Conservation (phyloP, 2,797 vertebrate species). For the Apodemus agrarius region DNA sequence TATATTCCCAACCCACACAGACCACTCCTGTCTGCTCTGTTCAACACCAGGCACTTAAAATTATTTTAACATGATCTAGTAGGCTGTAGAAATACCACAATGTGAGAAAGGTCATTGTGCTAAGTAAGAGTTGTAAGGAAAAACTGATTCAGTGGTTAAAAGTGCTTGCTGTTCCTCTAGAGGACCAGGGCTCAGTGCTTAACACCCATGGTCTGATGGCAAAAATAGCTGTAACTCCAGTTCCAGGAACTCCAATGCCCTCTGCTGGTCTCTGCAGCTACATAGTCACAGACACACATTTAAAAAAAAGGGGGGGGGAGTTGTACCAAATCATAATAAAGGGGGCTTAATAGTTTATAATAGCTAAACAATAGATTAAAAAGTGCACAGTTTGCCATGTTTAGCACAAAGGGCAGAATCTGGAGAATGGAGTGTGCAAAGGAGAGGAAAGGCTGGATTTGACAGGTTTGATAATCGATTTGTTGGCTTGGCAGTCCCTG, state of each 20-base stretch:
- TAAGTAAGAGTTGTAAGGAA: background rate
- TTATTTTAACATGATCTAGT: background rate
- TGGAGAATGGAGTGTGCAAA: background rate
- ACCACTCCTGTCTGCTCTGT: background rate
- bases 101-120: slow-evolving; percentile 38
- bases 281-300: background rate
- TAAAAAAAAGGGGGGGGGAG: background rate
- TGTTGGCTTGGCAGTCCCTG: background rate
- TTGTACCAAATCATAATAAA: slow-evolving; percentile 21
- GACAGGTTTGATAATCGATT: background rate
- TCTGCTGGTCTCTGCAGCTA: background rate
- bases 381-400: background rate
- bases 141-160: background rate
- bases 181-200: background rate
- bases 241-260: background rate
- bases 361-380: slow-evolving; percentile 44
- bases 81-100: background rate
- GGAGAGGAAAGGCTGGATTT: background rate
- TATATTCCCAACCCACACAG: no score
- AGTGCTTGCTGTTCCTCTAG: background rate
- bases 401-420: slow-evolving; percentile 40
- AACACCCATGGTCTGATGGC: background rate
- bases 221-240: background rate
- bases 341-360: slow-evolving; percentile 51
- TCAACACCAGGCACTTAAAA: slow-evolving; percentile 12